Percentiles rank a stretch among this genome's conserved stretches.
These are phyloP conservation scores for Delphinapterus leucas DNA, from an alignment of 2,113 vertebrate genomes.

Conservation along the genomic window DNA sequence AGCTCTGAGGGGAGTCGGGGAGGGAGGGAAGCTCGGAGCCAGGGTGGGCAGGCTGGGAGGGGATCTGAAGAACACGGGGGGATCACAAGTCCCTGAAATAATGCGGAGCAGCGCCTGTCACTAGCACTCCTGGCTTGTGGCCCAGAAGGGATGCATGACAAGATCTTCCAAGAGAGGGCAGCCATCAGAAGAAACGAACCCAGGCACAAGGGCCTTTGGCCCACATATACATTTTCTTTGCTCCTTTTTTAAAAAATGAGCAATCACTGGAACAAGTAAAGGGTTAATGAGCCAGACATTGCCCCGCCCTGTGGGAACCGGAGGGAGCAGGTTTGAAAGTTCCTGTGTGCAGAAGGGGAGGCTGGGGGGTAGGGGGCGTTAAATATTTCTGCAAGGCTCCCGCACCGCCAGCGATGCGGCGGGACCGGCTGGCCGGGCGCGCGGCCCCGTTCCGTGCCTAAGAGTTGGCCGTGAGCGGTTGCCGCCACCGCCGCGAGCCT, in stretches of 20 bases:
- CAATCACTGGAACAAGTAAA: constrained; percentile 49
- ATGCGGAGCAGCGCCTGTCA: neutral
- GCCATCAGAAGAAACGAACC: neutral
- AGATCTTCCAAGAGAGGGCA: constrained; percentile 46
- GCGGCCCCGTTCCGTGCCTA: neutral
- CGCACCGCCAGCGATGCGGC: neutral
- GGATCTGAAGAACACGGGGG: neutral
- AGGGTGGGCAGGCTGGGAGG: neutral
- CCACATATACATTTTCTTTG: neutral
- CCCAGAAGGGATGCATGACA: constrained; percentile 49
- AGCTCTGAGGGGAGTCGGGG: neutral
- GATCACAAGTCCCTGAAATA: constrained; percentile 12
- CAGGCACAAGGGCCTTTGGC: constrained; percentile 13
- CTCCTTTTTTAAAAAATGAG: neutral
- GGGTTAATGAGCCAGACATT: constrained; percentile 65
- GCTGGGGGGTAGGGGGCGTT: neutral
- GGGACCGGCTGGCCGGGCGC: neutral
- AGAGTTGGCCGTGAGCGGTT: neutral
- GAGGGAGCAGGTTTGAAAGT: constrained; percentile 71
- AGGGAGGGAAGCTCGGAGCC: neutral
- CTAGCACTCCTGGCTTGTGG: neutral
- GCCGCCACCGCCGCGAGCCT: neutral
- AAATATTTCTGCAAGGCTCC: neutral
- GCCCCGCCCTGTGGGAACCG: constrained; percentile 63
- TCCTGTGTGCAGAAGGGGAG: constrained; percentile 26